These are phyloP conservation scores for Podarcis siculus DNA, from an alignment of 2,797 vertebrate genomes.

Conservation along the genomic window DNA sequence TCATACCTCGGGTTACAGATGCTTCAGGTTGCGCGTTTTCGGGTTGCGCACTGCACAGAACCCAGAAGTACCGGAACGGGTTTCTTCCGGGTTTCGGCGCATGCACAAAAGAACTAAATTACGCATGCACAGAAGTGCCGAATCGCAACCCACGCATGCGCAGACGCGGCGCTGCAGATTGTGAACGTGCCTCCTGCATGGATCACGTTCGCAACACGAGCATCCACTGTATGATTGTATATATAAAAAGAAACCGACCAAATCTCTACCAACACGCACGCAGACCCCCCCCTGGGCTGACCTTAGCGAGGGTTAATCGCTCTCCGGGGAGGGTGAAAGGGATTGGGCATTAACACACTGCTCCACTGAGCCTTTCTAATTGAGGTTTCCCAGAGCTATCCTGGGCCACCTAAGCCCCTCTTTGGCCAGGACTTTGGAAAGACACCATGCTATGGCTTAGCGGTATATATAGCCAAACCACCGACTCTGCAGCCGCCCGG, in stretches of 20 bases:
- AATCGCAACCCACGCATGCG: rapidly evolving
- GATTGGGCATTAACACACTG: conserved; percentile 17
- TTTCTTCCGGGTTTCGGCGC: too few relatives aligned
- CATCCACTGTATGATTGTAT: too few relatives aligned
- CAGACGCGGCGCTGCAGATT: too few relatives aligned
- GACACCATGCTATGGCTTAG: conserved; percentile 49
- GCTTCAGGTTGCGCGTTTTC: too few relatives aligned
- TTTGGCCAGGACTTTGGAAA: conserved; percentile 66
- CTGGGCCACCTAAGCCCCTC: conserved; percentile 55
- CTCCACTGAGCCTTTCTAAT: conserved; percentile 54
- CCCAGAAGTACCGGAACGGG: too few relatives aligned
- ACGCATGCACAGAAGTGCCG: too few relatives aligned
- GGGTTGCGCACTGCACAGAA: too few relatives aligned
- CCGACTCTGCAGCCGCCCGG: conserved; percentile 5
- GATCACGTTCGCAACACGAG: too few relatives aligned
- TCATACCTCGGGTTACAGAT: too few relatives aligned
- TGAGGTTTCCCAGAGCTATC: conserved; percentile 54
- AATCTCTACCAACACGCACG: rapidly evolving
- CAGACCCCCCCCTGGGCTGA: rapidly evolving
- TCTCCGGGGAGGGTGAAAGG: conserved; percentile 40
- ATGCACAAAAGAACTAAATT: too few relatives aligned
- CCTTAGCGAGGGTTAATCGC: background rate
- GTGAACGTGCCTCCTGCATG: too few relatives aligned
- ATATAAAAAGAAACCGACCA: too few relatives aligned
- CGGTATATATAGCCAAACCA: conserved; percentile 50